Evolutionary conservation across 2,888 invertebrate species (phyloP).

Genomic region (Hetaerina titia): DNA sequence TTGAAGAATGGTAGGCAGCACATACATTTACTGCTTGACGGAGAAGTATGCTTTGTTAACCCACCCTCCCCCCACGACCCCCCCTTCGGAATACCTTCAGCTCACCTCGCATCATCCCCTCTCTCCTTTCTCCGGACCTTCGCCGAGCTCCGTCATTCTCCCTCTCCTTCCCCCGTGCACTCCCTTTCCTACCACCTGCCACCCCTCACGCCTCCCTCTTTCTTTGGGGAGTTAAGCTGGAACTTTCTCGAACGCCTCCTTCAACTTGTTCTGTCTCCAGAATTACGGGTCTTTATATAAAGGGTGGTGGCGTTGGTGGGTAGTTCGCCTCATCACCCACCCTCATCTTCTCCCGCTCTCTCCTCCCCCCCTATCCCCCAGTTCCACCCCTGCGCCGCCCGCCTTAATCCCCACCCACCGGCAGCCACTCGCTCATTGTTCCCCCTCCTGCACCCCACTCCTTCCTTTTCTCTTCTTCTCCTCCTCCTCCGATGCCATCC

Average conservation of each 20-base stretch:
- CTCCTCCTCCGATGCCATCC: constrained; percentile 31
- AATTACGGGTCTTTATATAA: constrained; percentile 56
- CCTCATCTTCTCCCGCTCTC: neutral
- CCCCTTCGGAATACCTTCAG: neutral
- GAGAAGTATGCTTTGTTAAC: neutral
- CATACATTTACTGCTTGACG: neutral
- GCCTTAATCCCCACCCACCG: neutral
- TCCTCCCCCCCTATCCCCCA: neutral
- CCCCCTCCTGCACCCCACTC: neutral
- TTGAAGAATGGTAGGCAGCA: neutral
- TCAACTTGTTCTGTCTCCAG: constrained; percentile 61
- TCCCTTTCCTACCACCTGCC: neutral
- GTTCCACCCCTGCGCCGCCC: neutral
- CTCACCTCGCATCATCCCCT: too few species aligned
- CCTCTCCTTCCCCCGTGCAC: neutral
- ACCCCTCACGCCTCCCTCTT: neutral
- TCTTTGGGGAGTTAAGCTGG: constrained; percentile 14
- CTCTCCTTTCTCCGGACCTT: too few species aligned
- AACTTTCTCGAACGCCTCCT: constrained; percentile 58
- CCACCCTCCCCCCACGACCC: neutral
- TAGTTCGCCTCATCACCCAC: neutral
- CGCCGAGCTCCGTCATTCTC: too few species aligned
- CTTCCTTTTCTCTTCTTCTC: neutral
- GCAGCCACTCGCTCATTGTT: neutral
- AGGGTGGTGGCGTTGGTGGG: neutral